phyloP scores from a whole-genome alignment of 2,113 vertebrate species.

The Labeo catla region DNA sequence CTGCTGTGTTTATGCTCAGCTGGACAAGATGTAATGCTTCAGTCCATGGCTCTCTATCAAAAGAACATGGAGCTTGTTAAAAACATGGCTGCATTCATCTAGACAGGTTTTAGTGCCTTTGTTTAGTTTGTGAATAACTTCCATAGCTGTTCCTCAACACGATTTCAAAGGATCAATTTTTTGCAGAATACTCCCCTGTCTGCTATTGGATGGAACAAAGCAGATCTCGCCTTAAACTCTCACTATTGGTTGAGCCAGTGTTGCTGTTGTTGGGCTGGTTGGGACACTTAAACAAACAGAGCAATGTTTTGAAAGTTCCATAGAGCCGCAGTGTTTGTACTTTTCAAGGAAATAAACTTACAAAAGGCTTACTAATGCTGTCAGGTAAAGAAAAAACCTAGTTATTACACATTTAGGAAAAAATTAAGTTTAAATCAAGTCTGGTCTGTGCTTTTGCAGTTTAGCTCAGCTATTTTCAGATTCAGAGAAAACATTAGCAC shows the following conservation, averaged over 20 bases:
- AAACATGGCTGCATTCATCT: not conserved
- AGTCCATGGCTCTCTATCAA: not conserved
- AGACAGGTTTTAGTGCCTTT: not conserved
- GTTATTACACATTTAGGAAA: not conserved
- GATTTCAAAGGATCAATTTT: not conserved
- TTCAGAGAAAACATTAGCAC: not conserved
- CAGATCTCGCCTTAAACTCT: not conserved
- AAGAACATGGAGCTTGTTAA: not conserved
- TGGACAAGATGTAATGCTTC: constrained; percentile 17
- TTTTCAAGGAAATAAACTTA: not conserved
- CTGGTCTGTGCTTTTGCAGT: not conserved
- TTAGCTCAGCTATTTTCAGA: not conserved
- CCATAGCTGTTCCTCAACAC: not conserved
- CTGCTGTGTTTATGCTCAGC: not conserved
- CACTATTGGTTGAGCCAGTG: not conserved
- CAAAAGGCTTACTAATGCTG: not conserved
- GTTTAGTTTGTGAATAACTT: not conserved
- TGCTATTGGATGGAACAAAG: not conserved
- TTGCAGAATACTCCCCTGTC: not conserved
- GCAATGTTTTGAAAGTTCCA: not conserved
- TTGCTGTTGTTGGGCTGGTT: not conserved
- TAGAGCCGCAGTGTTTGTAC: constrained; percentile 20
- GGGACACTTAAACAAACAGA: constrained; percentile 6
- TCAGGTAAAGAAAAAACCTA: not conserved
- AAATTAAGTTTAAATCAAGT: not conserved